Base-by-base conservation (phyloP, 1,140 invertebrate genomes). In the Drosophila nebulosa region DNA sequence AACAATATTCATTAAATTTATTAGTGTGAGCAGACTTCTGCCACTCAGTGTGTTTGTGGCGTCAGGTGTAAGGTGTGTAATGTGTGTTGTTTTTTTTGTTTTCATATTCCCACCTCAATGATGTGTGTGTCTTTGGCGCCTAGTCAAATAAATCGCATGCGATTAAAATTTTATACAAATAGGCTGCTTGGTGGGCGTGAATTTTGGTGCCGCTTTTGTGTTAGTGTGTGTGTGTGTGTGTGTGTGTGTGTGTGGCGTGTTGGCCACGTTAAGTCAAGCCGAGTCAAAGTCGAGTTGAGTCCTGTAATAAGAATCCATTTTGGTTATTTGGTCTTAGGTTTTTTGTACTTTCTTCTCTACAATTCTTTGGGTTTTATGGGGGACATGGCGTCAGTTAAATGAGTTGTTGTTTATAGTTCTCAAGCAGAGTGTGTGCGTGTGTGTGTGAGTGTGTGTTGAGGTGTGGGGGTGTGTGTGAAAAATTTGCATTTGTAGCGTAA, bases 401-500 rank as follows among this genome's bases (percentile, higher is more conserved):
- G 78, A 85, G 80, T 86, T 85, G 80, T 85, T 79, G 72, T 74
- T 83, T 75, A 70, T 75, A 75, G 79, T 83, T 83, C 71, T 74
- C n/a, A 3, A 68, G 42, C 32, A 42, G 35, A 66, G 59, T 62
- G 50, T 46, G 35, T 58, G 22, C 59, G 57, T 14, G 63, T 61
- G 16, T 51, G 52, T 68, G 69, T 72, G 59, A 46, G 18, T 27
- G 3, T 27, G 2, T 60, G 32, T n/a, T 12, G 24, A n/a, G 18
- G 50, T 30, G 36, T 12, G 52, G 36, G 55, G 56, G 64, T 61
- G 61, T 51, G 46, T 66, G 71, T 70, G 67, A 65, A 64, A 86
- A 86, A 85, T 85, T 85, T 86, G 81, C 81, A 85, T 85, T 81
- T 85, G 66, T 81, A 86, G 42, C 74, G 78, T 81, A 68, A 78